Conservation (phyloP, 2,113 vertebrate genomes). For the Xiphophorus hellerii region DNA sequence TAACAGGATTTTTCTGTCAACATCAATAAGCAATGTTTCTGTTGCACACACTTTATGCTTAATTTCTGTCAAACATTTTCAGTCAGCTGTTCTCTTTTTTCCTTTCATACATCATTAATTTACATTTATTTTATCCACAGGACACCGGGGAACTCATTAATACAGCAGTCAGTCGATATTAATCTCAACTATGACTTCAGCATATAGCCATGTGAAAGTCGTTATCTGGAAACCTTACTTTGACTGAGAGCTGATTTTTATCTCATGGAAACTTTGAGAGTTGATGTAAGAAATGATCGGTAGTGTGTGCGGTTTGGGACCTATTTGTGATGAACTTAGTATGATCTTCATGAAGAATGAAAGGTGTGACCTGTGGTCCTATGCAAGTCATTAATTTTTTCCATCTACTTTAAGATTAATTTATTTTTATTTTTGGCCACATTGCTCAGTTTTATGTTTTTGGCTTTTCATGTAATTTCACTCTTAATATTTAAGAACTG, state of each 20-base stretch:
- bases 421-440: not conserved
- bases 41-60: constrained; percentile 14
- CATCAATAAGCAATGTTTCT: constrained; percentile 43
- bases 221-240: not conserved
- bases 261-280: constrained; percentile 5
- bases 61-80: constrained; percentile 17
- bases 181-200: constrained; percentile 4
- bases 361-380: not conserved
- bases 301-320: not conserved
- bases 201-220: not conserved
- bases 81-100: not conserved
- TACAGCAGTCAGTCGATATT: not conserved
- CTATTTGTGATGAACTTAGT: not conserved
- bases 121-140: not conserved
- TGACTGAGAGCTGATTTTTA: constrained; percentile 2
- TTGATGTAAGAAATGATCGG: not conserved
- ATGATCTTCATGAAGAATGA: not conserved
- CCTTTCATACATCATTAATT: constrained; percentile 11
- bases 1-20: constrained; percentile 36
- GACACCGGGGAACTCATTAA: not conserved
- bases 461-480: not conserved
- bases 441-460: not conserved
- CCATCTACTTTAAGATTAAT: not conserved
- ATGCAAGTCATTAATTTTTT: not conserved
- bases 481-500: not conserved